Percentiles rank a stretch among this genome's conserved stretches.
Evolutionary conservation across 2,797 vertebrate genomes (phyloP).

Genomic region (Tapera naevia): DNA sequence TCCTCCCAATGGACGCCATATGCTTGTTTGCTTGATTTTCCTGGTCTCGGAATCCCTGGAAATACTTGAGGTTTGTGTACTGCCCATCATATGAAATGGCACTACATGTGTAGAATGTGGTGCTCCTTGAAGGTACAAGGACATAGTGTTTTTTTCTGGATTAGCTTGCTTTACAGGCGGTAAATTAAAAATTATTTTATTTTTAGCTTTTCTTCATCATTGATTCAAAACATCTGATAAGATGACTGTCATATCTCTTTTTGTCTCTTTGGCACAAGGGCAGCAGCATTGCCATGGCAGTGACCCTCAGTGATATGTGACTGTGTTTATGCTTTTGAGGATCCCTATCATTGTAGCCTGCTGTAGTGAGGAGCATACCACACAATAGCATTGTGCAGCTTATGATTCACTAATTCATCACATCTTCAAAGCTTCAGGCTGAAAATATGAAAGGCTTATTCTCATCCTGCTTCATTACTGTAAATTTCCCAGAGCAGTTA

Average conservation of each 20-base stretch:
- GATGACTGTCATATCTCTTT: not conserved
- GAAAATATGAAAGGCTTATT: not conserved
- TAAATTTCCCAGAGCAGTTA: not conserved
- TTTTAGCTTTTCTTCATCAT: not conserved
- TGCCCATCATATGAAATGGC: not conserved
- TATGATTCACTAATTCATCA: not conserved
- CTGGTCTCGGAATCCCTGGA: not conserved
- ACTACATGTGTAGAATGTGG: not conserved
- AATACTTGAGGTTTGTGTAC: not conserved
- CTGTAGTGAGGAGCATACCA: accelerated
- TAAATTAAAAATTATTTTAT: not conserved
- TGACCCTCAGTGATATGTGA: not conserved
- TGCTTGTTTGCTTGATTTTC: not conserved
- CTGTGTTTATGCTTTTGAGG: not conserved
- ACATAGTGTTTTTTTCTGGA: not conserved
- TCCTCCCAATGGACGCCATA: not conserved
- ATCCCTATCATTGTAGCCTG: not conserved
- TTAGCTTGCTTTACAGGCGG: not conserved
- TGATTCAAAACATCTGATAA: not conserved
- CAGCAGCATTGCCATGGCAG: not conserved
- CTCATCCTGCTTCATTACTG: accelerated
- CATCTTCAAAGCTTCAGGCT: not conserved
- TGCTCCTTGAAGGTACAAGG: not conserved
- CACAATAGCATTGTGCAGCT: not conserved
- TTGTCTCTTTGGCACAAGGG: not conserved